Evolutionary conservation across 2,888 invertebrate species (phyloP).

Genomic region (Camponotus fellah): DNA sequence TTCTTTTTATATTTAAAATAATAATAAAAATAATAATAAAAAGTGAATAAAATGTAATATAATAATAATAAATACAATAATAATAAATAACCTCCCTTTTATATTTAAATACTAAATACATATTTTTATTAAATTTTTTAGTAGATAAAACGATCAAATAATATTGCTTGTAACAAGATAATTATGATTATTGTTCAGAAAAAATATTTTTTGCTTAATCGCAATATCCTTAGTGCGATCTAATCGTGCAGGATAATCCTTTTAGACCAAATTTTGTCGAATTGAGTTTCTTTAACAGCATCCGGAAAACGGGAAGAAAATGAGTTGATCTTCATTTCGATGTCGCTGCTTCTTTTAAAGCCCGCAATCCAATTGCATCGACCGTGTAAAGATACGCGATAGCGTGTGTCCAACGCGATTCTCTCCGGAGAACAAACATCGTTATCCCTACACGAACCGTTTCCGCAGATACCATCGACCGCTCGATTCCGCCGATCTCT

Average conservation of each 20-base stretch:
- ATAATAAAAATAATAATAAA: too few species aligned
- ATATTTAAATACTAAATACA: too few species aligned
- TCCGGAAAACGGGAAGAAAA: background rate
- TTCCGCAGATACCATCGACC: constrained; percentile 28
- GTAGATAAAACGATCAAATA: too few species aligned
- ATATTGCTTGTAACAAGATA: too few species aligned
- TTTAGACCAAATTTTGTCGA: background rate
- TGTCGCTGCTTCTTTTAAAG: background rate
- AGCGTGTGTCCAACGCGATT: constrained; percentile 47
- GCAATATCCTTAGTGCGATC: too few species aligned
- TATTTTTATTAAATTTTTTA: too few species aligned
- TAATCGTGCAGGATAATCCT: background rate
- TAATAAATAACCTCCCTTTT: too few species aligned
- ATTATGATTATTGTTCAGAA: too few species aligned
- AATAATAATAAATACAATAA: too few species aligned
- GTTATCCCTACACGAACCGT: constrained; percentile 29
- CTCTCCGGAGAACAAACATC: constrained; percentile 30
- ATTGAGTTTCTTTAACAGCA: background rate
- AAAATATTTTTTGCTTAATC: too few species aligned
- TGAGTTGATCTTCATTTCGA: background rate
- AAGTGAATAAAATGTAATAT: too few species aligned
- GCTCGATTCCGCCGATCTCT: constrained; percentile 37
- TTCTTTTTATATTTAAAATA: too few species aligned
- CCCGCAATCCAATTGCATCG: constrained; percentile 31
- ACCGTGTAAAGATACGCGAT: constrained; percentile 37